Conservation (phyloP, 2,888 invertebrate species). For the Ceratothoa steindachneri region DNA sequence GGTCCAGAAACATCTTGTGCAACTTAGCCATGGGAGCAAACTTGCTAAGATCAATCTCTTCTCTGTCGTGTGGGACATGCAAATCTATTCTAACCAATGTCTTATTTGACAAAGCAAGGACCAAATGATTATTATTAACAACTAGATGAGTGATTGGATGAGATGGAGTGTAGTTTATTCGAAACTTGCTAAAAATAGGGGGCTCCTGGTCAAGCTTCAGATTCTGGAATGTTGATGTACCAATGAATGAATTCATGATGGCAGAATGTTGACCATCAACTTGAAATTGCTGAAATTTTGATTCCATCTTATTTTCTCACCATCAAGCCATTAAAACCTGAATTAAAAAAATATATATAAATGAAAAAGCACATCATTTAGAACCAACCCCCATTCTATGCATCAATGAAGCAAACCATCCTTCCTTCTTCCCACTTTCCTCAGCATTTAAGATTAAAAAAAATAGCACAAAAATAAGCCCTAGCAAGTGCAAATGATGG, state of each 20-base stretch:
- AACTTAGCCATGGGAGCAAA: constrained; percentile 61
- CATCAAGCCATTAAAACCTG: background rate
- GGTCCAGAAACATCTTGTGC: constrained; percentile 73
- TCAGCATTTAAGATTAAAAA: too few species aligned
- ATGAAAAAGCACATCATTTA: background rate
- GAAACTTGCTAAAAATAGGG: constrained; percentile 38
- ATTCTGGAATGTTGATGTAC: constrained; percentile 37
- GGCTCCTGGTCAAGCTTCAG: constrained; percentile 44
- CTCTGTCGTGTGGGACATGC: constrained; percentile 61
- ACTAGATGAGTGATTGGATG: constrained; percentile 74
- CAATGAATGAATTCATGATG: background rate
- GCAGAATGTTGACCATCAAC: background rate
- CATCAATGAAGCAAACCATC: too few species aligned
- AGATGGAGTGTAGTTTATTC: constrained; percentile 71
- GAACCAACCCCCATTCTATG: too few species aligned
- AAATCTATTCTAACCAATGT: constrained; percentile 75
- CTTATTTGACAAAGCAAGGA: constrained; percentile 77
- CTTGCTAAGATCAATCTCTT: constrained; percentile 69
- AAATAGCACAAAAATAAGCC: too few species aligned
- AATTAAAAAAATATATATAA: background rate
- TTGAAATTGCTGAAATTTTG: background rate
- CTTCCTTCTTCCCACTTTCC: too few species aligned
- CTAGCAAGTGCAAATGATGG: too few species aligned
- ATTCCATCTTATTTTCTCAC: background rate
- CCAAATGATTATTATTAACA: constrained; percentile 75